Evolutionary conservation across 2,888 invertebrate genomes (phyloP).

Genomic region (Tridacna crocea): DNA sequence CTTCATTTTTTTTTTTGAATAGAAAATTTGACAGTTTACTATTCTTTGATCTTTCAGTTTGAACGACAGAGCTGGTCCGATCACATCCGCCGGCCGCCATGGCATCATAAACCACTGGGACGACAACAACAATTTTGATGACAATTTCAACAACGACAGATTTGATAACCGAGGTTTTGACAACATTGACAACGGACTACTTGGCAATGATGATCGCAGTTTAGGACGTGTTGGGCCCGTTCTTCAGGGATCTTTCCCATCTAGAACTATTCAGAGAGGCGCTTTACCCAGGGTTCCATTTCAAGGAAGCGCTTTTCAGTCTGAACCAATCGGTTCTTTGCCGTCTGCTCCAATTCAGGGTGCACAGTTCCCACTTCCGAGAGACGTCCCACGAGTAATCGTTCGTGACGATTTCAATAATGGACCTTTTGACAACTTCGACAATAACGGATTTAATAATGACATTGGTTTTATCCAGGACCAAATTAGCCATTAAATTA

Average conservation of each 20-base stretch:
- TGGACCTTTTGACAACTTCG: background rate
- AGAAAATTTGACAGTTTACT: background rate
- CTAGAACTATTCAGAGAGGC: background rate
- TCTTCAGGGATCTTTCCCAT: background rate
- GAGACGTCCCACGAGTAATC: background rate
- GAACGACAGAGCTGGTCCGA: background rate
- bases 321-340: background rate
- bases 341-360: no score
- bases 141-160: background rate
- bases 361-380: background rate
- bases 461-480: background rate
- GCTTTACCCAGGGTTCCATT: background rate
- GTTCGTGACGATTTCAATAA: background rate
- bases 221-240: background rate
- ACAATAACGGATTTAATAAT: background rate
- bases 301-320: background rate
- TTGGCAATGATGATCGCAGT: background rate
- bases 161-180: background rate
- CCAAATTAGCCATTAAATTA: background rate
- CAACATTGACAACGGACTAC: background rate
- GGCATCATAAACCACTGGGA: background rate
- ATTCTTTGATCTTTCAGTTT: background rate
- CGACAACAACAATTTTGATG: background rate
- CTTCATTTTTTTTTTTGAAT: background rate
- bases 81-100: background rate